A percentile compares a stretch with the other conserved stretches of the same genome.
Evolutionary conservation across 2,113 vertebrate genomes (phyloP).

Genomic region (Pelvicachromis taeniatus): DNA sequence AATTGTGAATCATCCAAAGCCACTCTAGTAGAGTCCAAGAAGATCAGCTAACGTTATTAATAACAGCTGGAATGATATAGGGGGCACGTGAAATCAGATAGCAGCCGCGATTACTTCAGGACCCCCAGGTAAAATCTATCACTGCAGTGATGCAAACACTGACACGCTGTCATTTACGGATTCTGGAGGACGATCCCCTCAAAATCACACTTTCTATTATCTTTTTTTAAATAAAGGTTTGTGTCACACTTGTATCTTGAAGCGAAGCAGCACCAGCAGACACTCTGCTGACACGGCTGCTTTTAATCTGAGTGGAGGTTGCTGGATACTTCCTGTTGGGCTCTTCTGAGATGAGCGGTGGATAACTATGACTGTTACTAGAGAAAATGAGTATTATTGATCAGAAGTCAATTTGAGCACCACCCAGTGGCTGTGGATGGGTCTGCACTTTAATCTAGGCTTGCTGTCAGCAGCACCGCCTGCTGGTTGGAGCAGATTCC

Average conservation of each 20-base stretch:
- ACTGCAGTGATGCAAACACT: too few relatives aligned
- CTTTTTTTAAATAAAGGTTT: neutral
- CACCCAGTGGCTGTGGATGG: neutral
- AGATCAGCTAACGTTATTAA: neutral
- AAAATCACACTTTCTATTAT: neutral
- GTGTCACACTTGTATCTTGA: neutral
- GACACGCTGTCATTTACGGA: too few relatives aligned
- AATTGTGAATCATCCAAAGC: neutral
- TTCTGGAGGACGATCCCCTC: neutral
- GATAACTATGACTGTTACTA: neutral
- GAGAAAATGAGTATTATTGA: neutral
- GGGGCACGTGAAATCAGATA: neutral
- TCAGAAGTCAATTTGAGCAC: neutral
- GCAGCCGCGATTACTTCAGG: neutral
- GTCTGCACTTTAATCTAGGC: neutral
- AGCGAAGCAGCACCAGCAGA: neutral
- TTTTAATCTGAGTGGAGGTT: neutral
- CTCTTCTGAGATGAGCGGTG: neutral
- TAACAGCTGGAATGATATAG: neutral
- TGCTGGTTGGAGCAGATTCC: neutral
- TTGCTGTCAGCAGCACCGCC: neutral
- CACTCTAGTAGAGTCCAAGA: fast-evolving
- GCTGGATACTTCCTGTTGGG: neutral
- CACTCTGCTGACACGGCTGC: neutral
- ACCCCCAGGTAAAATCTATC: neutral